Evolutionary conservation across 1,140 invertebrate species (phyloP), one percentile per base, ranked within the genome.

Genomic region (Drosophila arawakana): DNA sequence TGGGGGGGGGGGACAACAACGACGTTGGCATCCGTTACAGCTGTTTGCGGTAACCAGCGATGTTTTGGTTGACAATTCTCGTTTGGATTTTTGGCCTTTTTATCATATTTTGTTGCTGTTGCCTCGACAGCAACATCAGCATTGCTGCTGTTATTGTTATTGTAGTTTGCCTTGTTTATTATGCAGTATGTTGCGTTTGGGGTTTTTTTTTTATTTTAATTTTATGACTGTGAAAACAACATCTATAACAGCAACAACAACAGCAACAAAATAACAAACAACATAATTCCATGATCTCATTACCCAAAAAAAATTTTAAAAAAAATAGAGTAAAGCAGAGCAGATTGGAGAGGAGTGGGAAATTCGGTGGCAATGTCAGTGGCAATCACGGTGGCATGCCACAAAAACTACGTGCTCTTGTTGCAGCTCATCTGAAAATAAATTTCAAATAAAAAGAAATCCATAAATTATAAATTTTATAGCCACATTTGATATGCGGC

Each of bases 31-130:
- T 81, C 65, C 76, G 80, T 78, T 88, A 88, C 83, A 88, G 83
- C 77, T 88, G 83, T 88, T 88, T 88, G 83, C 67, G 83, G 83
- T 88, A 67, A 70, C 73, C 80, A 43, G 83, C 84, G 49, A 74
- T 89, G 84, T 89, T 89, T 88, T 76, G 67, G 66, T 83, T 80
- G 80, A 89, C 84, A 83, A 88, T 88, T 83, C 70, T 78, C 73
- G 76, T 83, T 88, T 76, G 72, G 76, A 73, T 86, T 85, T 81
- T 82, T 82, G 75, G 78, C 70, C 85, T 75, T 81, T 81, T 78
- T 80, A 70, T 79, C 59, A 70, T 73, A 60, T 74, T 34, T 47
- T 39, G 68, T 54, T 75, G 52, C 25, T 13, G 11, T 35, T 63
- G 52, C 43, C 46, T 10, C n/a, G 35, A 13, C 8, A 15, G n/a